Conservation (phyloP, 2,113 vertebrate genomes). For the Pteropus alecto region DNA sequence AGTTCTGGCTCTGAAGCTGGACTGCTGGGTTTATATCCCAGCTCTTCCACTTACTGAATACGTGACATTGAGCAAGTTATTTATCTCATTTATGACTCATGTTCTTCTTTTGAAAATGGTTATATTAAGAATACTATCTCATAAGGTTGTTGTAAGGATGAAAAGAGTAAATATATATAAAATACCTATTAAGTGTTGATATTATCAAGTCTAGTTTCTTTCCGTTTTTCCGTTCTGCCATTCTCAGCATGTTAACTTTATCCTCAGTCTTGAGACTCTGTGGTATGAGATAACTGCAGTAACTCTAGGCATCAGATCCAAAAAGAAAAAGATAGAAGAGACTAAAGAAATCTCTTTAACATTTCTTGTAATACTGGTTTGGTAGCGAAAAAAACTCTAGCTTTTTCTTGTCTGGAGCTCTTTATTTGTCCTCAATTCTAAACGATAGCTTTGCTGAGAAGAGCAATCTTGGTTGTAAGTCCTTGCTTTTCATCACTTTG, state of each 20-base stretch:
- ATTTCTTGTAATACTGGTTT: too few relatives aligned
- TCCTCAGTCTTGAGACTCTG: neutral
- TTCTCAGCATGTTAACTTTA: slow-evolving; percentile 1
- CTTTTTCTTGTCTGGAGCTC: too few relatives aligned
- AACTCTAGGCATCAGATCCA: neutral
- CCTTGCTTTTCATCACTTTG: too few relatives aligned
- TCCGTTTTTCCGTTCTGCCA: neutral
- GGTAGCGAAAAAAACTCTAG: too few relatives aligned
- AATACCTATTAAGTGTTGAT: neutral
- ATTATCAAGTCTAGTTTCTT: neutral
- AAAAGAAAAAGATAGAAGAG: neutral
- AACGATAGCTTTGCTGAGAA: too few relatives aligned
- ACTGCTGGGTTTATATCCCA: neutral
- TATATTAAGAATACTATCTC: slow-evolving; percentile 11
- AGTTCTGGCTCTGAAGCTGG: neutral
- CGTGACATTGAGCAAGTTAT: neutral
- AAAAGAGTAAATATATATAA: slow-evolving; percentile 6
- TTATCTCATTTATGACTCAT: neutral
- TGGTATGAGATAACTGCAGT: neutral
- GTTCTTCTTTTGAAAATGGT: slow-evolving; percentile 4
- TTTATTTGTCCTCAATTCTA: too few relatives aligned
- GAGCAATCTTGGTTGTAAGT: too few relatives aligned
- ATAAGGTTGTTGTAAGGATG: neutral
- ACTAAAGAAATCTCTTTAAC: neutral
- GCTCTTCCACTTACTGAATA: neutral